Base-by-base conservation (phyloP, 2,113 vertebrate species). In the Steatornis caripensis region DNA sequence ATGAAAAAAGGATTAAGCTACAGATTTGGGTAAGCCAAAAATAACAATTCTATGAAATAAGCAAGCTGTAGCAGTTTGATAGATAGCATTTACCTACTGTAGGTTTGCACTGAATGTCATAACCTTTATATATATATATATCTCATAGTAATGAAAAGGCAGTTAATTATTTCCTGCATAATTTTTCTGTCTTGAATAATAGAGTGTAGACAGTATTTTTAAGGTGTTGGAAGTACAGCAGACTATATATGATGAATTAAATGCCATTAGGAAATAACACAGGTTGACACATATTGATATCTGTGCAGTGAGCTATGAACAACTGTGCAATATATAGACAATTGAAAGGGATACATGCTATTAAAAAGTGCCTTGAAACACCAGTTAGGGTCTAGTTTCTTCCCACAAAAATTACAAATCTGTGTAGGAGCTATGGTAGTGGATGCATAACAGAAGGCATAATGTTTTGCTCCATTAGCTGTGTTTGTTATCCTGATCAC, bases 1-100 rank as follows among this genome's bases (percentile, higher is more conserved):
- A 99, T 61, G 99, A 99, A 97, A 99, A 99, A 98, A 98, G 99
- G 98, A 99, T 99, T 98, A 99, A 99, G 95, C 98, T 99, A 82
- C 99, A 99, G 98, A 99, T 99, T 93, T 99, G 99, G 99, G 99
- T 99, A 98, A 99, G 99, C 94, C 79, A 53, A 82, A 87, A 55
- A 24, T 45, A 70, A 71, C 66, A 81, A 66, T 78, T 84, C 26
- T 84, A 5, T 92, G 29, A 65, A 81, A 39, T 88, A 62, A 77
- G 16, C n/a, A 71, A 89, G 36, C 24, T 46, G 14, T 89, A 60
- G n/a, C 60, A 46, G 13, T 75, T 93, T 77, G 53, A 65, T 66
- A 60, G 8, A 32, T 48, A 86, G 7, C 17, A 58, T 95, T 90
- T 90, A 70, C 3, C 8, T 69, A n/a, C 30, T 65, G 2, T 26